These are phyloP conservation scores for Telmatherina bonti DNA, from an alignment of 2,797 vertebrate species.

Conservation along the genomic window DNA sequence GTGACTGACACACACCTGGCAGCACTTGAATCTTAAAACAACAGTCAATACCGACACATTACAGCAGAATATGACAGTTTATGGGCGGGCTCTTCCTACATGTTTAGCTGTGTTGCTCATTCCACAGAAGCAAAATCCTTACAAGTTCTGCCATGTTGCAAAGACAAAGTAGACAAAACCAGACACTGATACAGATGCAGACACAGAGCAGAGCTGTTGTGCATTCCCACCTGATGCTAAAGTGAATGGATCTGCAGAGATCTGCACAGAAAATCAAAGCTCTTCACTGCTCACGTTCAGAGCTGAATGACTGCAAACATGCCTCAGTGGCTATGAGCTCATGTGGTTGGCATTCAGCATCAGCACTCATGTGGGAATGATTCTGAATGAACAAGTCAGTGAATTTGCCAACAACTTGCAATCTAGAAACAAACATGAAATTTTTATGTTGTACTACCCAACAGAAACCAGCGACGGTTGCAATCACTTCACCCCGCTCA, in stretches of 20 bases:
- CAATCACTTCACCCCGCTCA: conserved; percentile 44
- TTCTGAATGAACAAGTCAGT: conserved; percentile 24
- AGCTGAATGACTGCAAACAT: neutral
- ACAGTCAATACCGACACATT: no score
- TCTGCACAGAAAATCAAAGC: neutral
- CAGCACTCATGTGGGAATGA: neutral
- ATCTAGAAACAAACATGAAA: conserved; percentile 39
- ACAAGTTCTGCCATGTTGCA: no score
- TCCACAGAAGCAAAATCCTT: no score
- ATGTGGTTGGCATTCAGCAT: conserved; percentile 7
- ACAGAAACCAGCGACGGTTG: neutral
- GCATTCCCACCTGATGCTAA: no score
- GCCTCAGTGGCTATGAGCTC: neutral
- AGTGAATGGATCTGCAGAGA: neutral
- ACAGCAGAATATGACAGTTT: no score
- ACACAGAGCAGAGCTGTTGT: neutral
- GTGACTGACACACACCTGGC: no score
- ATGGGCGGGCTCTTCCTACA: no score
- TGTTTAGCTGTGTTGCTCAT: no score
- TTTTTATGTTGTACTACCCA: conserved; percentile 28
- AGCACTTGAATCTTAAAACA: no score
- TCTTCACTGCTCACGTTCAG: neutral
- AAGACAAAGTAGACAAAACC: neutral
- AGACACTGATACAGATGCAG: neutral
- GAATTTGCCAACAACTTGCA: conserved; percentile 6